phyloP scores from a whole-genome alignment of 1,140 invertebrate species.

The Drosophila aff. region DNA sequence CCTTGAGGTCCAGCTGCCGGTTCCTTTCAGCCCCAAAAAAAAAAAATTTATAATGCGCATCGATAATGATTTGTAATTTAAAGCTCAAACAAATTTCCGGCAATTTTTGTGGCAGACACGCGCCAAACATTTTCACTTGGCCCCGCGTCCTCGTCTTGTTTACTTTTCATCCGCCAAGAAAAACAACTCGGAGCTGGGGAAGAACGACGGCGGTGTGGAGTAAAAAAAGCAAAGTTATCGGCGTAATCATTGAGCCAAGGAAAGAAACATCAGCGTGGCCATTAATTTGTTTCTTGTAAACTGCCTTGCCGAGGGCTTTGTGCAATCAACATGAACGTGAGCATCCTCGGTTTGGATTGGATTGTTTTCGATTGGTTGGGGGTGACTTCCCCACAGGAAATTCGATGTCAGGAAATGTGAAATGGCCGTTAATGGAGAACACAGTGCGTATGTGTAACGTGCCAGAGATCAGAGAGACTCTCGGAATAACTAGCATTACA shows the following conservation, averaged over 20 bases:
- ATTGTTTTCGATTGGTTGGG: constrained; percentile 21
- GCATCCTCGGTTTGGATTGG: constrained; percentile 29
- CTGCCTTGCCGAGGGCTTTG: constrained; percentile 64
- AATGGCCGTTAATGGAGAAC: constrained; percentile 55
- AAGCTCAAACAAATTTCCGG: constrained; percentile 77
- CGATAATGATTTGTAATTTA: constrained; percentile 82
- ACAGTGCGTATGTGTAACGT: constrained; percentile 59
- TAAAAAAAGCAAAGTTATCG: constrained; percentile 69
- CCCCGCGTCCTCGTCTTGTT: constrained; percentile 28
- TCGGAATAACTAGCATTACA: neutral
- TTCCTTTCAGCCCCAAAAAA: constrained; percentile 16
- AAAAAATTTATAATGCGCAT: constrained; percentile 75
- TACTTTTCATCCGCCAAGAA: constrained; percentile 42
- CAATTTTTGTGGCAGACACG: constrained; percentile 60
- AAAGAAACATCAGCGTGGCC: constrained; percentile 52
- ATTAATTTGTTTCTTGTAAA: constrained; percentile 76
- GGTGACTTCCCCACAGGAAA: constrained; percentile 41
- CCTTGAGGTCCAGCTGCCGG: constrained; percentile 43
- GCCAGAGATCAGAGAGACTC: neutral
- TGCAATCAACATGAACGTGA: constrained; percentile 73
- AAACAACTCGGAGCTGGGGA: constrained; percentile 19
- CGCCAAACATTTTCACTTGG: constrained; percentile 28
- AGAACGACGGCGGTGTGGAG: constrained; percentile 11
- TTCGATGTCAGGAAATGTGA: constrained; percentile 69
- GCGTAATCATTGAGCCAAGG: constrained; percentile 59